Evolutionary conservation across 2,113 vertebrate species (phyloP).

Genomic region (Alligator sinensis): DNA sequence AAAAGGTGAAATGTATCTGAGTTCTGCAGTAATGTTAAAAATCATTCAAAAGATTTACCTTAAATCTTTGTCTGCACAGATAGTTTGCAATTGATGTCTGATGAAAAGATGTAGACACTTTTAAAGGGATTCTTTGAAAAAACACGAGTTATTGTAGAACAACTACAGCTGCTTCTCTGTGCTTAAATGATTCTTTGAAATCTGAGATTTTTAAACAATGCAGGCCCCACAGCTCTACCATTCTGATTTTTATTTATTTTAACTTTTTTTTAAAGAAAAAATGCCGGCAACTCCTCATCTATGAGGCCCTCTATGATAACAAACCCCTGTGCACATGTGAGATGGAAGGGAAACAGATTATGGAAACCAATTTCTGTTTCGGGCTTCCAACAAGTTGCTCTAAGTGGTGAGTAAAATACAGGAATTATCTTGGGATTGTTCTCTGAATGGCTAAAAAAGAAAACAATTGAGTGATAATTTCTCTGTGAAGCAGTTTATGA

Average conservation of each 20-base stretch:
- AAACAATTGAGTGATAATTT: background rate
- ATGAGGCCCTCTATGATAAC: background rate
- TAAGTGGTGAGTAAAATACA: slow-evolving; percentile 44
- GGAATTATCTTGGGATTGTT: background rate
- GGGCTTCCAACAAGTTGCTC: slow-evolving; percentile 34
- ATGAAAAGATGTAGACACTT: background rate
- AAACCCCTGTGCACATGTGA: background rate
- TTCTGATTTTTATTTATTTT: background rate
- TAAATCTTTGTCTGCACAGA: background rate
- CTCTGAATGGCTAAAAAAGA: background rate
- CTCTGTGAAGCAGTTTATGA: background rate
- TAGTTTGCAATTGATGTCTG: background rate
- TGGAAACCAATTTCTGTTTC: slow-evolving; percentile 26
- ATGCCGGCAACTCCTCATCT: background rate
- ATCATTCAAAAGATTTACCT: background rate
- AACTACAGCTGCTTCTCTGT: background rate
- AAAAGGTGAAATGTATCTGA: background rate
- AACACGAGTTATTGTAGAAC: background rate
- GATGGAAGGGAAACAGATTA: slow-evolving; percentile 44
- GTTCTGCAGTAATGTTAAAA: background rate
- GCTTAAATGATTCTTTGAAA: background rate
- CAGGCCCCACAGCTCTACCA: background rate
- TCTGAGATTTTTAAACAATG: background rate
- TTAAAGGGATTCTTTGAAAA: background rate
- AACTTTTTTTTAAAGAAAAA: background rate